Conservation (phyloP, 2,797 vertebrate genomes). For the Alectoris magna region DNA sequence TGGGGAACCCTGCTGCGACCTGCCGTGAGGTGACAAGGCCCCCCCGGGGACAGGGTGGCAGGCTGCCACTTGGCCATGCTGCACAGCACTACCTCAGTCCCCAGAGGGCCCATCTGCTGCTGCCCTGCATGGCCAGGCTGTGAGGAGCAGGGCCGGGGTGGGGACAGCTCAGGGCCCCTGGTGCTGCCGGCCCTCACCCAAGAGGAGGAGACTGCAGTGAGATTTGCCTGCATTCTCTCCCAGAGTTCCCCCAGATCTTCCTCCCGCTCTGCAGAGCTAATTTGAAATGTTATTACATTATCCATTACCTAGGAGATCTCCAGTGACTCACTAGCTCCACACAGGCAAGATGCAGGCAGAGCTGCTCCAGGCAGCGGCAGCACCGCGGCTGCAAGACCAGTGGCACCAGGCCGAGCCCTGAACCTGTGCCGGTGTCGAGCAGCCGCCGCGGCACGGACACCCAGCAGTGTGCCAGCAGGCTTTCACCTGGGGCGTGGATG, state of each 20-base stretch:
- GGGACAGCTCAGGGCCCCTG: neutral
- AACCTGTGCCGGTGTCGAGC: neutral
- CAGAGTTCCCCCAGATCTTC: slow-evolving; percentile 63
- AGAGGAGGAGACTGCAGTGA: slow-evolving; percentile 50
- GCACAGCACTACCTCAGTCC: neutral
- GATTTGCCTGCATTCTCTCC: slow-evolving; percentile 62
- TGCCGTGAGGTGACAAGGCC: neutral
- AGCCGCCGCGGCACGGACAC: fast-evolving
- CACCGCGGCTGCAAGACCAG: neutral
- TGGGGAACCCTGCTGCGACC: slow-evolving; percentile 21
- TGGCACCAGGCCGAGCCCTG: neutral
- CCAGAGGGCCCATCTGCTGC: slow-evolving; percentile 39
- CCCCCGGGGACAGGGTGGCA: neutral
- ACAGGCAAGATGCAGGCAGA: slow-evolving; percentile 44
- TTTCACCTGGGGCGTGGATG: neutral
- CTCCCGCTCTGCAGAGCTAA: slow-evolving; percentile 62
- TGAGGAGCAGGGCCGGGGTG: neutral
- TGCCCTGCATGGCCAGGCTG: neutral
- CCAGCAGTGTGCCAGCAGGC: neutral
- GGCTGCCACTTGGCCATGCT: neutral
- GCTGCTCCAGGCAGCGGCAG: neutral
- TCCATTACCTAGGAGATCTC: slow-evolving; percentile 65
- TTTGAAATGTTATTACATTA: slow-evolving; percentile 65
- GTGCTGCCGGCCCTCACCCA: neutral
- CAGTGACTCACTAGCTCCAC: slow-evolving; percentile 59